Evolutionary conservation across 35 echinoderm and acorn worm genomes (phyloP), one percentile per base, ranked within the genome.

Genomic region (Ptychodera flava): DNA sequence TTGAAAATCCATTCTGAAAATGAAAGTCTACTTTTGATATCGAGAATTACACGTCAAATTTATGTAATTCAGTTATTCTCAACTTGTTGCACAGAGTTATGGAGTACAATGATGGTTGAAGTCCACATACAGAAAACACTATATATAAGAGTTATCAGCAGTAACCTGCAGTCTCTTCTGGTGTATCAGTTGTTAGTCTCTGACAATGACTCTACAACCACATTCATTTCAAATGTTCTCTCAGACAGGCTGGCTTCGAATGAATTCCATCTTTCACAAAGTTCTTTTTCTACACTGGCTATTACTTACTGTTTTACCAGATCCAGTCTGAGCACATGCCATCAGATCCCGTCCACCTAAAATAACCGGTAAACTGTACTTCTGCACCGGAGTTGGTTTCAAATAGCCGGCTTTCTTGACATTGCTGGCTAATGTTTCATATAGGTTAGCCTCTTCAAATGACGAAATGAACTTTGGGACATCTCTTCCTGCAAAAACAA

Each of bases 281-380:
- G n/a, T n/a, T n/a, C n/a, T 32, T 34, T 14, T 79, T 30, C 32
- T 30, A 79, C 1, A 79, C 1, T 30, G 1, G 29, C 1, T 30
- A 6, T 30, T 31, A 85, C 95, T 90, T 30, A 99, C 96, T 83
- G 96, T 99, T 88, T 99, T 99, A 1, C 96, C 96, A 1, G 96
- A 99, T 32, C 96, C 96, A 35, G 96, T 99, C 80, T 99, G 96
- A 15, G 96, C 96, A 81, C 96, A 99, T 0, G 96, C 96, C 96
- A 99, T 99, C 0, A 99, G 84, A 84, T 99, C 96, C 38, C 92
- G 86, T 36, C 90, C 90, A 64, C 38, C 38, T 15, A 29, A 30
- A 16, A 99, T 92, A 36, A 99, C 92, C 28, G 96, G 96, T 1
- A 99, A 90, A 37, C 92, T 92, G 77, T 99, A 94, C 86, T 99